Evolutionary conservation across 2,888 invertebrate genomes (phyloP).

Genomic region (Catocala nupta): DNA sequence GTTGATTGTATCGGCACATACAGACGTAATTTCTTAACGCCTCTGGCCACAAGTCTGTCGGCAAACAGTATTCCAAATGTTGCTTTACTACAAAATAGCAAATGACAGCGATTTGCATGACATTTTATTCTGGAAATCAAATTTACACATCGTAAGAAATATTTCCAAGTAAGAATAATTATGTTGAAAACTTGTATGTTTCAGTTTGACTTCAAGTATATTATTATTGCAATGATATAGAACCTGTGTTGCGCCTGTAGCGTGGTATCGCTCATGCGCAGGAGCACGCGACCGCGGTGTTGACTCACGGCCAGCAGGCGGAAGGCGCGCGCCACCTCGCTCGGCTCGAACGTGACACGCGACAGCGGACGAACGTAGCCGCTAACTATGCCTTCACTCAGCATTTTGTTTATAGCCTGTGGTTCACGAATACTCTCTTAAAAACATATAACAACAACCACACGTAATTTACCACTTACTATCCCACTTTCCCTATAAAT

Average conservation of each 20-base stretch:
- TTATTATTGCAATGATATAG: too few species aligned
- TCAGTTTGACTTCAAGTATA: too few species aligned
- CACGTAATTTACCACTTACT: too few species aligned
- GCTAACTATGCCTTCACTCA: constrained; percentile 64
- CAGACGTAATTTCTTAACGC: constrained; percentile 58
- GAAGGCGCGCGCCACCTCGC: too few species aligned
- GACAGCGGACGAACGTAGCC: constrained; percentile 71
- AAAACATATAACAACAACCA: too few species aligned
- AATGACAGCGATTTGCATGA: constrained; percentile 17
- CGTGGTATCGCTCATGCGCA: constrained; percentile 47
- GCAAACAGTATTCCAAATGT: constrained; percentile 55
- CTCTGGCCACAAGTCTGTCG: constrained; percentile 56
- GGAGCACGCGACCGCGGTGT: constrained; percentile 67
- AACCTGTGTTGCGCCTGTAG: constrained; percentile 46
- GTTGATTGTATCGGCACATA: constrained; percentile 27
- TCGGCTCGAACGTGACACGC: constrained; percentile 57
- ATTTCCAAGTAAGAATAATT: too few species aligned
- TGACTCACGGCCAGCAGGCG: constrained; percentile 60
- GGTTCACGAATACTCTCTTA: background rate
- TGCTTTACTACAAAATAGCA: constrained; percentile 33
- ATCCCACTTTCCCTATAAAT: too few species aligned
- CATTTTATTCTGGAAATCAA: constrained; percentile 28
- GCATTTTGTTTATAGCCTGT: constrained; percentile 57
- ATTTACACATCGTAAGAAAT: background rate
- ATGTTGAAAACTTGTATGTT: too few species aligned